phyloP scores from a whole-genome alignment of 2,888 invertebrate species.

The Ctena decussata region DNA sequence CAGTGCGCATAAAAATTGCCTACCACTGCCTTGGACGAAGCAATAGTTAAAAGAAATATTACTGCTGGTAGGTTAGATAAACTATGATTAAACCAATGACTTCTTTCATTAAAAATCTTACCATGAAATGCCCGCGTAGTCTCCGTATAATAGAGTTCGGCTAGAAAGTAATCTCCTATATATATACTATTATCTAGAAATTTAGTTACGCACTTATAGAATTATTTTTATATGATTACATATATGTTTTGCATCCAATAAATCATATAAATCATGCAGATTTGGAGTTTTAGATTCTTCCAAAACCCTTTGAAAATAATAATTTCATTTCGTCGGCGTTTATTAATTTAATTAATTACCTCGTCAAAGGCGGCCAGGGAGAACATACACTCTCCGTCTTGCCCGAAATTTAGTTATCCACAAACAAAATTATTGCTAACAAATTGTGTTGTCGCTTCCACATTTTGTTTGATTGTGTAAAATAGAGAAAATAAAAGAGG shows the following conservation, averaged over 20 bases:
- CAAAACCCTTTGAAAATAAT: slow-evolving; percentile 5
- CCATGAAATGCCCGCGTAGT: no score
- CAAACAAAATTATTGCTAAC: slow-evolving; percentile 75
- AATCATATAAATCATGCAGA: slow-evolving; percentile 12
- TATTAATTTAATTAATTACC: slow-evolving; percentile 74
- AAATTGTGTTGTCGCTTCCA: slow-evolving; percentile 64
- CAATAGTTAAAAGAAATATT: no score
- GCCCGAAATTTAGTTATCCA: slow-evolving; percentile 70
- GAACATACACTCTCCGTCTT: slow-evolving; percentile 26
- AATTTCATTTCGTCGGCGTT: slow-evolving; percentile 26
- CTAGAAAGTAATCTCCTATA: not conserved
- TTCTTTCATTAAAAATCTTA: no score
- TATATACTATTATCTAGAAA: not conserved
- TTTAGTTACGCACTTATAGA: not conserved
- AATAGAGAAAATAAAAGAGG: slow-evolving; percentile 15
- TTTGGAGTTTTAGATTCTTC: slow-evolving; percentile 8
- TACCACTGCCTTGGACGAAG: no score
- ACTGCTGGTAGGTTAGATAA: no score
- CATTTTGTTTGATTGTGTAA: slow-evolving; percentile 26
- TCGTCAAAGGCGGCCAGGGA: slow-evolving; percentile 44
- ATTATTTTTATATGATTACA: slow-evolving; percentile 14
- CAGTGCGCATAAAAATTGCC: no score
- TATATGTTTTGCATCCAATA: not conserved
- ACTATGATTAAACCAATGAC: no score
- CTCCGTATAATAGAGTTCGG: no score